A percentile compares a stretch with the other conserved stretches of the same genome.
These are phyloP conservation scores for Machaerirhynchus nigripectus DNA, from an alignment of 2,113 vertebrate species.

Conservation along the genomic window DNA sequence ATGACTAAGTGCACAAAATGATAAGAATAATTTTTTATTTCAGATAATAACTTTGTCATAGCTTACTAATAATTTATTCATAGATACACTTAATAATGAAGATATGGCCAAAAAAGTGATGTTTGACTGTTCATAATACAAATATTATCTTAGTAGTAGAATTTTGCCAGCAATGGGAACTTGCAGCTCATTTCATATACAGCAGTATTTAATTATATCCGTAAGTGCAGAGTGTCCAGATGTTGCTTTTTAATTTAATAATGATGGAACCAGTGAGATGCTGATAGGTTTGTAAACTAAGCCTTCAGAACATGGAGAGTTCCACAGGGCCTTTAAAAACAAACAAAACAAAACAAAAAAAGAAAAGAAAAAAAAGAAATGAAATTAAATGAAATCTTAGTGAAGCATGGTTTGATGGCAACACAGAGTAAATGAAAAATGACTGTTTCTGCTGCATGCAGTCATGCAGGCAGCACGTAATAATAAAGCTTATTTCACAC, in stretches of 20 bases:
- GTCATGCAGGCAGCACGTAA: neutral
- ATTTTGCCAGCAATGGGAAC: conserved; percentile 33
- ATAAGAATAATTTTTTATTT: conserved; percentile 46
- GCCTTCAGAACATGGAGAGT: conserved; percentile 76
- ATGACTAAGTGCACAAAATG: conserved; percentile 31
- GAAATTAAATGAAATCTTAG: conserved; percentile 69
- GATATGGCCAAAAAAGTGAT: neutral
- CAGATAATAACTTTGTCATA: neutral
- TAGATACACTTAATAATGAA: neutral
- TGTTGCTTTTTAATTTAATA: conserved; percentile 68
- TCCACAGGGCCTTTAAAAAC: conserved; percentile 79
- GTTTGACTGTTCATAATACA: neutral
- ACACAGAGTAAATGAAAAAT: conserved; percentile 31
- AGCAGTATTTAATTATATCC: conserved; percentile 60
- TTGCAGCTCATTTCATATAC: conserved; percentile 40
- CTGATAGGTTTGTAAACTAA: conserved; percentile 77
- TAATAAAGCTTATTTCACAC: neutral
- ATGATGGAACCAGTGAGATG: conserved; percentile 73
- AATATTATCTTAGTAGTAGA: neutral
- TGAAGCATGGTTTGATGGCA: conserved; percentile 41
- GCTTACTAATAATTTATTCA: conserved; percentile 44
- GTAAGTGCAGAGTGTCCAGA: conserved; percentile 47
- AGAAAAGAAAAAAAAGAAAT: conserved; percentile 40
- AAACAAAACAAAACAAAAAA: conserved; percentile 13
- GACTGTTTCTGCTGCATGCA: neutral